Base-by-base conservation (phyloP, 2,888 invertebrate genomes). In the Philereme transversata region DNA sequence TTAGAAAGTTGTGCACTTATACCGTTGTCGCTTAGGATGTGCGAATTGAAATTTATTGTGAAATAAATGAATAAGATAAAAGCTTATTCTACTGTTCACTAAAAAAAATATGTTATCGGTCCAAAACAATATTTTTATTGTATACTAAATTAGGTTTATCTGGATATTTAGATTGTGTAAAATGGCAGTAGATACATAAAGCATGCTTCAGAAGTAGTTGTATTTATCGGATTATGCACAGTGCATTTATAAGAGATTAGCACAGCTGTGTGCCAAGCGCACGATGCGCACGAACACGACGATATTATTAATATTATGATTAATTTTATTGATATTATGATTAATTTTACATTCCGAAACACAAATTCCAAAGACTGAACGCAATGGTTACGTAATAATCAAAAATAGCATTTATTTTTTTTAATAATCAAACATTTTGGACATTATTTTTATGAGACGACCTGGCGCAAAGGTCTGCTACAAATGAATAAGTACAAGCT, bases 361-460 rank as follows among this genome's bases (percentile, higher is more conserved):
- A 76, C 72, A 80, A 79, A 78, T 78, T 74, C 76, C 79, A 79
- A 80, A 80, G 79, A 80, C 79, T 80, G 79, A 79, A 71, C 22
- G 69, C 59, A 61, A 62, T 62, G 57, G 68, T 70, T 69, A 68
- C 68, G 73, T 67, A 67, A 68, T 65, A 60, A 65, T 70, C 64
- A 63, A 70, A 69, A 62, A 58, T 62, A 58, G 59, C 63, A 63
- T 59, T 63, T 63, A 62, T 50, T 51, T 54, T 55, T 35, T 48
- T 48, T 34, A 46, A 43, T 49, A 45, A 36, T 43, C 56, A 61
- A 61, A 57, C 56, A 46, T 46, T 53, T 53, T 36, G 45, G 45
- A 46, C 49, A 35, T 9, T 57, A n/a, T 41, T 45, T 47, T 51
- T 51, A 34, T 51, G 22, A 7, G 9, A 6, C 7, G 43, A 11